These are phyloP conservation scores for Perizoma affinitatum DNA, from an alignment of 2,888 invertebrate species.

Conservation along the genomic window DNA sequence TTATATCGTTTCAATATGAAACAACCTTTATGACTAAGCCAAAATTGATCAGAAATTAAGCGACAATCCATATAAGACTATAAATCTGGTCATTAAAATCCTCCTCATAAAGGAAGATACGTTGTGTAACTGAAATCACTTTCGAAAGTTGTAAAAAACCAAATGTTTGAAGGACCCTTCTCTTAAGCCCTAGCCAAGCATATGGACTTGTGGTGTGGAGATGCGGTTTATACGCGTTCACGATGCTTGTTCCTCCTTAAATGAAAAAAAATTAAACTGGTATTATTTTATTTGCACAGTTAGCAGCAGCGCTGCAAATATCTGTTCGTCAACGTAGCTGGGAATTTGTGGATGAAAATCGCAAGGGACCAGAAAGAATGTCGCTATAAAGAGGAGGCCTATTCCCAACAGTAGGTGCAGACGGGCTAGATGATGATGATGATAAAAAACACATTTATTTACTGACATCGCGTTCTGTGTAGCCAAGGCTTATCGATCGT, in stretches of 20 bases:
- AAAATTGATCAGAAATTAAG: constrained; percentile 37
- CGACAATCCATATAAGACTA: constrained; percentile 43
- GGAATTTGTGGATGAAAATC: too few species aligned
- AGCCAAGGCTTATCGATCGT: constrained; percentile 42
- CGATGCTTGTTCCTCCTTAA: too few species aligned
- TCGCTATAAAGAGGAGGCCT: not conserved
- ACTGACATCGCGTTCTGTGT: constrained; percentile 5
- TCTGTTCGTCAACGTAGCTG: too few species aligned
- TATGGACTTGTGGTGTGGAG: too few species aligned
- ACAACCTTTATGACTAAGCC: constrained; percentile 37
- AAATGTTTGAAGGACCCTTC: constrained; percentile 55
- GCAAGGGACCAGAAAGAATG: too few species aligned
- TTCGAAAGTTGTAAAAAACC: constrained; percentile 74
- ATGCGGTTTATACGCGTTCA: too few species aligned
- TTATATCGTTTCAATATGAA: constrained; percentile 25
- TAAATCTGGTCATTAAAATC: constrained; percentile 58
- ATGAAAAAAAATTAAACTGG: too few species aligned
- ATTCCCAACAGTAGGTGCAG: not conserved
- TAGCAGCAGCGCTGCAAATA: too few species aligned
- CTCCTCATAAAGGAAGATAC: constrained; percentile 54
- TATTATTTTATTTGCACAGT: too few species aligned
- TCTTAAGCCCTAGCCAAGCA: constrained; percentile 37
- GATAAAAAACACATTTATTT: not conserved
- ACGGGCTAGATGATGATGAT: not conserved
- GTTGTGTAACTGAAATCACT: constrained; percentile 71